Evolutionary conservation across 2,888 invertebrate species (phyloP), one percentile per base, ranked within the genome.

Genomic region (Dromius quadrimaculatus): DNA sequence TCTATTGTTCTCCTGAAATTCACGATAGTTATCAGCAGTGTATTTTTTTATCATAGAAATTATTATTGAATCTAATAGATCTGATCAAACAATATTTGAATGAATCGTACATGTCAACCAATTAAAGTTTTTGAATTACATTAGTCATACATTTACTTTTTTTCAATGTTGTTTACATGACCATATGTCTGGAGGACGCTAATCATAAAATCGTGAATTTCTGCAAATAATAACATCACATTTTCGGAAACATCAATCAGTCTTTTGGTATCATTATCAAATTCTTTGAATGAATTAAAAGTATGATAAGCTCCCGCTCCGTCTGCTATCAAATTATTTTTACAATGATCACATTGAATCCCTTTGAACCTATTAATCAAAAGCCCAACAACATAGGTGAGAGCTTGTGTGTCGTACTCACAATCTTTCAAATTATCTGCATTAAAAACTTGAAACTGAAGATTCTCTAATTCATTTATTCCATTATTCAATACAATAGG

Each of bases 341-440:
- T 59, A 59, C 59, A 59, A n/a, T n/a, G 19, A 36, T 9, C 15
- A 38, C 43, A 41, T 36, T 38, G 11, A n/a, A 43, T 19, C 8
- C 8, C 20, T 63, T 63, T 32, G 6, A 43, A 6, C 20, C 43
- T 63, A 36, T 13, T 63, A 11, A 41, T n/a, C 4, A 63, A 20
- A 63, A 28, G 43, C 9, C 63, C 63, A 43, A 43, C 63, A 63
- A 36, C 43, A 38, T 63, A 63, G 13, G 36, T 15, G n/a, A 63
- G 9, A 9, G 38, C 38, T 63, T 63, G 63, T n/a, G 43, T 36
- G 43, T 63, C 63, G 17, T 17, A 41, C 13, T 43, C 41, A 5
- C 5, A 11, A 15, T 38, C 32, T 15, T 34, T 41, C 20, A 36
- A n/a, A n/a, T n/a, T 63, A 20, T 43, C 22, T 3, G 6, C 4